Base-by-base conservation (phyloP, 1,140 invertebrate species). In the Ctenoplectra terminalis region DNA sequence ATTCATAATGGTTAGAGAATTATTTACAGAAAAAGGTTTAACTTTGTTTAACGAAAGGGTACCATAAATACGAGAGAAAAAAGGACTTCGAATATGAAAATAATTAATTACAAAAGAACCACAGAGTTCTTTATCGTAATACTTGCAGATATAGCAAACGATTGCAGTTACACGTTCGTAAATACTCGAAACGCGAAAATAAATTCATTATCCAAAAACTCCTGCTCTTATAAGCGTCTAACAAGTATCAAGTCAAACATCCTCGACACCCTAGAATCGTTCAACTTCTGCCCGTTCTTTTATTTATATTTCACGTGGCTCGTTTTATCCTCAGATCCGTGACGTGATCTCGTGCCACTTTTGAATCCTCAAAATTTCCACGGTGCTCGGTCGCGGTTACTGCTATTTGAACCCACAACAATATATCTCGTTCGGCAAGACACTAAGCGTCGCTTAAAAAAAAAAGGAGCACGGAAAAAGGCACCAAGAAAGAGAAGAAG, bases 321-420 rank as follows among this genome's bases (percentile, higher is more conserved):
- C 26, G 7, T 26, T 64, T 52, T 60, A 63, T 43, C 31, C 69
- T n/a, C 61, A 81, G 81, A 87, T 86, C 81, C 74, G 69, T 80
- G 58, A 80, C 58, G 48, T 23, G 46, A 73, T 73, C 58, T 34
- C 58, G 43, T 69, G 43, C 8, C 52, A 11, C 17, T 23, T 20
- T 11, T 8, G 56, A 64, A 54, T 87, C 69, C 40, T 60, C 52
- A 20, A 76, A 89, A 91, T 91, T 92, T 92, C 90, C 89, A 92
- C 89, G 91, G 79, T 88, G 82, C 81, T 80, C 80, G 46, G 72
- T 81, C 60, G 13, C 71, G 83, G 90, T 85, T 88, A 76, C 82
- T 88, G 89, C 56, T 85, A 86, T 87, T 77, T 84, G 90, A 92
- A 88, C 90, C 66, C 46, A 31, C 9, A 50, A 37, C 85, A 56